A percentile compares a stretch with the other conserved stretches of the same genome.
Evolutionary conservation across 2,888 invertebrate genomes (phyloP).

Genomic region (Odontocerum albicorne): DNA sequence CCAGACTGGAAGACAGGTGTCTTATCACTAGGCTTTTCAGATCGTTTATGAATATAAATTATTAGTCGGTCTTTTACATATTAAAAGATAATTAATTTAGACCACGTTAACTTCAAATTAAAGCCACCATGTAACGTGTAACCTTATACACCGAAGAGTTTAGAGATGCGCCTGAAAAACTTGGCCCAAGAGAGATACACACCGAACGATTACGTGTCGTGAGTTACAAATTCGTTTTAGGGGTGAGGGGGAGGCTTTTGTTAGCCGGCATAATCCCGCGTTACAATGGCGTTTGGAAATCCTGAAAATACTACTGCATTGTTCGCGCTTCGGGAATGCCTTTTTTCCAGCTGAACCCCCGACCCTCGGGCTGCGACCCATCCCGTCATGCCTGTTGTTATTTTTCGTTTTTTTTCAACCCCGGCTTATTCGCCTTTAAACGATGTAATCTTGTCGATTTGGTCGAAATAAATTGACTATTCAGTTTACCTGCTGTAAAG

Average conservation of each 20-base stretch:
- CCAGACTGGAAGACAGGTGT: too few relatives aligned
- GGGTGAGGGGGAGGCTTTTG: too few relatives aligned
- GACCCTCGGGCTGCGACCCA: background rate
- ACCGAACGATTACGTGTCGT: conserved; percentile 30
- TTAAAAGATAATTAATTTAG: too few relatives aligned
- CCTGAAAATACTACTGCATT: conserved; percentile 29
- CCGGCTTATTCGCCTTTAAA: conserved; percentile 11
- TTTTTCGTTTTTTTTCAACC: conserved; percentile 10
- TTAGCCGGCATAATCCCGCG: conserved; percentile 32
- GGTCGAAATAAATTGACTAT: conserved; percentile 6
- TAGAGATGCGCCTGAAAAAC: too few relatives aligned
- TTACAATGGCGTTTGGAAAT: conserved; percentile 30
- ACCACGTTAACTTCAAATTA: too few relatives aligned
- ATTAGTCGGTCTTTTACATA: too few relatives aligned
- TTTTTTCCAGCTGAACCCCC: conserved; percentile 18
- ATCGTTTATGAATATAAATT: too few relatives aligned
- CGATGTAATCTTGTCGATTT: conserved; percentile 17
- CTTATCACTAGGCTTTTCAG: too few relatives aligned
- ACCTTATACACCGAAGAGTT: too few relatives aligned
- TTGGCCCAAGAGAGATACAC: conserved; percentile 26
- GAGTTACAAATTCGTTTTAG: conserved; percentile 31
- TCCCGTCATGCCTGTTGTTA: background rate
- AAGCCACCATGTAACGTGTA: too few relatives aligned
- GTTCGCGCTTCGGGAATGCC: conserved; percentile 26
- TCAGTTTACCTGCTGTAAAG: too few relatives aligned